These are phyloP conservation scores for Trilocha varians DNA, from an alignment of 2,888 invertebrate genomes.

Conservation along the genomic window DNA sequence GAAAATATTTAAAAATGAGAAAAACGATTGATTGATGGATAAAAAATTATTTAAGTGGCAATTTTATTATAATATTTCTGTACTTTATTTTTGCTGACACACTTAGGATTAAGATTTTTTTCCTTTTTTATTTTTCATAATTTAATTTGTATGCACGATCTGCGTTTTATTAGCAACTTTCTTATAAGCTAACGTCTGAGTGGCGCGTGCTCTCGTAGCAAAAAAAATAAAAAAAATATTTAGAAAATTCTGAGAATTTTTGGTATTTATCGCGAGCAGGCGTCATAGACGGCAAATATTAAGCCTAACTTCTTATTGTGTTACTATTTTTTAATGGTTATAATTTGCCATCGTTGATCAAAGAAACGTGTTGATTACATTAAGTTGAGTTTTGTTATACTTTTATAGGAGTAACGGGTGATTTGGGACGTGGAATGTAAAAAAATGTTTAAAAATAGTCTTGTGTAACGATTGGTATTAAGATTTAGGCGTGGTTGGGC, in stretches of 20 bases:
- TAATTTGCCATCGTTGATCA: constrained; percentile 71
- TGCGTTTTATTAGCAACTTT: constrained; percentile 64
- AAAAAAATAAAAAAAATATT: constrained; percentile 37
- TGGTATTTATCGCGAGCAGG: constrained; percentile 29
- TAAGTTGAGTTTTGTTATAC: constrained; percentile 69
- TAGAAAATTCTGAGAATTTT: constrained; percentile 25
- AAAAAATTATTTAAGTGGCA: constrained; percentile 69
- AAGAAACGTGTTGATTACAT: constrained; percentile 63
- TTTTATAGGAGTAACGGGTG: constrained; percentile 46
- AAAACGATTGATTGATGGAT: constrained; percentile 57
- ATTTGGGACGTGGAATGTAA: constrained; percentile 51
- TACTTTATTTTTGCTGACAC: constrained; percentile 73
- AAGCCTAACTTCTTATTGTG: constrained; percentile 64
- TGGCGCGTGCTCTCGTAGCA: constrained; percentile 31
- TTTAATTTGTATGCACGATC: constrained; percentile 68
- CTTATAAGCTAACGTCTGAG: constrained; percentile 38
- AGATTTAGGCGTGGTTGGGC: constrained; percentile 47
- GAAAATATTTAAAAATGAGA: constrained; percentile 29
- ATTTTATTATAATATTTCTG: constrained; percentile 55
- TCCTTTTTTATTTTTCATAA: constrained; percentile 45
- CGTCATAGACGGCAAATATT: constrained; percentile 33
- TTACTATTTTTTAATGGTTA: constrained; percentile 59
- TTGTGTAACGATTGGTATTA: constrained; percentile 59
- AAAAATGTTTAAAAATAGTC: constrained; percentile 61
- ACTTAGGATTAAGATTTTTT: constrained; percentile 56